These are phyloP conservation scores for Heteractis magnifica DNA, from an alignment of 92 coral and sea anemone species.

Conservation along the genomic window DNA sequence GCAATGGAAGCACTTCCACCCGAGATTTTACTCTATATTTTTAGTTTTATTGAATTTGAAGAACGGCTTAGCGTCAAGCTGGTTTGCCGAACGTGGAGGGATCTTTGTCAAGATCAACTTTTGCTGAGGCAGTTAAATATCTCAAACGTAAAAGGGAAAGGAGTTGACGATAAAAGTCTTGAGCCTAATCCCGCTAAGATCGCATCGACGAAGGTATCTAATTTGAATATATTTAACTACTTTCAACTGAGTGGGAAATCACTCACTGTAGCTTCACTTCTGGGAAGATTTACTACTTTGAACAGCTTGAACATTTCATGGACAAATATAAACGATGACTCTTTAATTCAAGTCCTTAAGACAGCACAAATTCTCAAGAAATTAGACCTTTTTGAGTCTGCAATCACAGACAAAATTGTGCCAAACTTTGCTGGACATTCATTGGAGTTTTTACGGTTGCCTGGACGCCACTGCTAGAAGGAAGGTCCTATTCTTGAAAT, in stretches of 20 bases:
- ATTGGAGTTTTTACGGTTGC: not conserved
- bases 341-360: not conserved
- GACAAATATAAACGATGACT: conserved; percentile 3
- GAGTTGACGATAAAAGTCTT: conserved; percentile 5
- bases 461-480: not conserved
- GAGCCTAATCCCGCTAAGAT: no score
- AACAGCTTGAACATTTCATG: not conserved
- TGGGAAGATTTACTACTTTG: not conserved
- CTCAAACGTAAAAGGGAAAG: conserved; percentile 12
- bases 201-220: no score
- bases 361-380: not conserved
- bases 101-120: no score
- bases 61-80: no score
- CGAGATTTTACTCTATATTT: no score
- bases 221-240: not conserved
- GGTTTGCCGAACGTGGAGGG: no score
- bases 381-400: not conserved
- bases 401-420: not conserved
- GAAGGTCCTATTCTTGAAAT: not conserved
- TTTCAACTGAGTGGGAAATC: not conserved
- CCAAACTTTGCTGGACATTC: conserved; percentile 7
- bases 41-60: no score
- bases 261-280: not conserved
- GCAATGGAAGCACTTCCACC: no score
- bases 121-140: no score